phyloP scores from a whole-genome alignment of 2,888 invertebrate genomes.

The Carpatolechia fugitivella region DNA sequence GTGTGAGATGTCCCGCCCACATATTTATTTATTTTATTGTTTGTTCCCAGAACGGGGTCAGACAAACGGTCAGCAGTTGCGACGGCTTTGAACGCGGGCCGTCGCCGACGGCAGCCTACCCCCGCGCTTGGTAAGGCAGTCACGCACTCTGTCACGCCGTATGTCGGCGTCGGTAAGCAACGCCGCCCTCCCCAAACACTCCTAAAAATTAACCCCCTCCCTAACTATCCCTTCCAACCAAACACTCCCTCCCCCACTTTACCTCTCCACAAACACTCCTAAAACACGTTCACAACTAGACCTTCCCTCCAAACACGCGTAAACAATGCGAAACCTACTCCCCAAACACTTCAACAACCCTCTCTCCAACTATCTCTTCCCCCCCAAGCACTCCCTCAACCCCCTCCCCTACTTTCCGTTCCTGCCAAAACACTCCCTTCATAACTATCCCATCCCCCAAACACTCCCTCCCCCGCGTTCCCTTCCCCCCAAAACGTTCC shows the following conservation, averaged over 20 bases:
- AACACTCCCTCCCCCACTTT: not conserved
- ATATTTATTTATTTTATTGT: not conserved
- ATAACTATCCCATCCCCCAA: no score
- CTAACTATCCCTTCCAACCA: not conserved
- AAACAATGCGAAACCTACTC: no score
- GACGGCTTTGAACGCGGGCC: slow-evolving; percentile 61
- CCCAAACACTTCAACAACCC: no score
- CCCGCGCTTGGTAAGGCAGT: slow-evolving; percentile 74
- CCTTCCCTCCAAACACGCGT: no score
- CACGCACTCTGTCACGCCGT: slow-evolving; percentile 55
- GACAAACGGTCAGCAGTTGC: slow-evolving; percentile 68
- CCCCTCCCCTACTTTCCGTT: no score
- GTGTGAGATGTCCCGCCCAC: no score
- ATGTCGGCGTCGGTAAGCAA: slow-evolving; percentile 74
- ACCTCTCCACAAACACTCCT: no score
- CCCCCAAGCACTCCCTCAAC: not conserved
- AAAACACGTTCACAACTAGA: no score
- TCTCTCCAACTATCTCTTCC: not conserved
- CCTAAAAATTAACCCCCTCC: not conserved
- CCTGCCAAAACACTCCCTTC: no score
- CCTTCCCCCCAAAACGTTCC: no score
- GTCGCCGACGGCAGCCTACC: slow-evolving; percentile 63
- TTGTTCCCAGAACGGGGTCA: slow-evolving; percentile 36
- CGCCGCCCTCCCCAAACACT: slow-evolving; percentile 21
- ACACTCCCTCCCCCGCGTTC: no score